A percentile compares a stretch with the other conserved stretches of the same genome.
These are phyloP conservation scores for Euzetes globulus DNA, from an alignment of 2,888 invertebrate genomes.

Conservation along the genomic window DNA sequence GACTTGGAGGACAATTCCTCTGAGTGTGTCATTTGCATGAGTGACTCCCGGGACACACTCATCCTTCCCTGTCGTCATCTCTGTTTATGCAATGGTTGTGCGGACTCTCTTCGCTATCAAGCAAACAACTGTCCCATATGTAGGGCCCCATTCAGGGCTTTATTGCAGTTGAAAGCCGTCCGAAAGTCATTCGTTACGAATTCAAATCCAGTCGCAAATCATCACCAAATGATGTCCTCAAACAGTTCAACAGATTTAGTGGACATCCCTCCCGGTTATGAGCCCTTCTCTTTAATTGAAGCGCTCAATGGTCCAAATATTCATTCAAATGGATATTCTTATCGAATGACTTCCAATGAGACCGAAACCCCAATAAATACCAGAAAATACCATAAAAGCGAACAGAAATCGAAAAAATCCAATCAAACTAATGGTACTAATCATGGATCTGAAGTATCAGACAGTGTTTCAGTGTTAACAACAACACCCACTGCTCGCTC, in stretches of 20 bases:
- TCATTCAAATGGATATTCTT: not conserved
- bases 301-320: conserved; percentile 77
- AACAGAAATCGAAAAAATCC: not conserved
- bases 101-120: conserved; percentile 91
- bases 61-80: conserved; percentile 95
- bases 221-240: conserved; percentile 24
- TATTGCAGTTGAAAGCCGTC: conserved; percentile 81
- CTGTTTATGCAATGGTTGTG: conserved; percentile 87
- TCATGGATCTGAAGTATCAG: not conserved
- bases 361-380: not conserved
- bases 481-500: not conserved
- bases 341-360: not conserved
- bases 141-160: conserved; percentile 92
- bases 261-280: conserved; percentile 84
- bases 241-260: conserved; percentile 50
- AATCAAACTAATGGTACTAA: not conserved
- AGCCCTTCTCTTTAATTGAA: conserved; percentile 86
- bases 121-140: conserved; percentile 99
- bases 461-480: not conserved
- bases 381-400: not conserved
- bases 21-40: conserved; percentile 99
- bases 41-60: conserved; percentile 90
- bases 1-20: conserved; percentile 88
- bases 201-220: not conserved
- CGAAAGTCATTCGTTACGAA: not conserved